Conservation (phyloP, 2,888 invertebrate species). For the Phytoseiulus persimilis region DNA sequence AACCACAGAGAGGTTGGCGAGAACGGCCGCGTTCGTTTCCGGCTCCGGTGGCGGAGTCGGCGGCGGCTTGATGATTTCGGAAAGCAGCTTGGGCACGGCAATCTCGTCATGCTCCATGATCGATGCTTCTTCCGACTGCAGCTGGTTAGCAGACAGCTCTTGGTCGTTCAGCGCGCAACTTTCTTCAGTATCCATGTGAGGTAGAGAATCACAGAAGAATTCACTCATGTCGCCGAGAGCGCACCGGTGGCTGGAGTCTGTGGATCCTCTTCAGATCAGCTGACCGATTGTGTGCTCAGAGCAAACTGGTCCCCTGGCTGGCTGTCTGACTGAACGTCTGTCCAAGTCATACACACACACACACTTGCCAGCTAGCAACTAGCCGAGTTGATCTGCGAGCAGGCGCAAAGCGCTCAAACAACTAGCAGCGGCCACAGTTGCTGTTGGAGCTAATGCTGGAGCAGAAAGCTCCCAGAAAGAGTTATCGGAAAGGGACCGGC, state of each 20-base stretch:
- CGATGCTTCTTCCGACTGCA: background rate
- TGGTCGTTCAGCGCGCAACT: background rate
- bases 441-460: background rate
- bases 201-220: slow-evolving; percentile 17
- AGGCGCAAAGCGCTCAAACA: background rate
- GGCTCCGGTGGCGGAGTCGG: slow-evolving; percentile 36
- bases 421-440: background rate
- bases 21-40: background rate
- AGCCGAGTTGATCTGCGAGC: background rate
- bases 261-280: background rate
- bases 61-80: slow-evolving; percentile 10
- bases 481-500: background rate
- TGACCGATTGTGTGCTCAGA: background rate
- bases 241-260: background rate
- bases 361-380: background rate
- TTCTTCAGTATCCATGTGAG: slow-evolving; percentile 22
- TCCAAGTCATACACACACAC: background rate
- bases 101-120: background rate
- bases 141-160: background rate
- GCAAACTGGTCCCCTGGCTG: background rate
- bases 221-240: slow-evolving; percentile 18
- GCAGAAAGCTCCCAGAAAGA: background rate
- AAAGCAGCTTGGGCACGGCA: slow-evolving; percentile 9
- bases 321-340: background rate
- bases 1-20: background rate